These are phyloP conservation scores for Phoxinus dragarum DNA, from an alignment of 2,797 vertebrate genomes.

Conservation along the genomic window DNA sequence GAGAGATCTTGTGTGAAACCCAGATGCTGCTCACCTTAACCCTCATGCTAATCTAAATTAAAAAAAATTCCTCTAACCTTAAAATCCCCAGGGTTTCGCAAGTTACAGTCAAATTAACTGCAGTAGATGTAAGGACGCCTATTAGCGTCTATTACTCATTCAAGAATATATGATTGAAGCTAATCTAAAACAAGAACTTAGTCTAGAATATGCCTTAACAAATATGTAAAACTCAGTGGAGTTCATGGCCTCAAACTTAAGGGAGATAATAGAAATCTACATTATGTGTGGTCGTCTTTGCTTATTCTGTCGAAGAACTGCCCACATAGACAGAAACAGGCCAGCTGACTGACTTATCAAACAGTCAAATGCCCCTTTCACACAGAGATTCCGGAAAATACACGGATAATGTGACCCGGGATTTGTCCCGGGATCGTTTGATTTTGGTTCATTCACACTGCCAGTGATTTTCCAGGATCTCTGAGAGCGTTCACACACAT, in stretches of 20 bases:
- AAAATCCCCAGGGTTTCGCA: slow-evolving; percentile 28
- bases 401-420: no score
- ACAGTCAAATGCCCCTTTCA: no score
- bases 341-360: neutral
- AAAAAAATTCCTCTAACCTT: slow-evolving; percentile 29
- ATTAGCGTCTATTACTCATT: neutral
- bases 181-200: neutral
- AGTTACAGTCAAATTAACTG: slow-evolving; percentile 11
- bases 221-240: neutral
- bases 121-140: neutral
- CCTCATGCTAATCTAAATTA: slow-evolving; percentile 45
- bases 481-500: no score
- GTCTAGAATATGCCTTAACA: neutral
- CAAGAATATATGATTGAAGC: neutral
- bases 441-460: no score
- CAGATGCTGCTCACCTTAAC: slow-evolving; percentile 44
- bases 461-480: no score
- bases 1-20: slow-evolving; percentile 31
- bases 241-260: neutral
- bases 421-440: no score
- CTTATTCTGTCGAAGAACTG: neutral
- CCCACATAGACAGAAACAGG: neutral
- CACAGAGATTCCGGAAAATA: no score
- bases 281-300: neutral
- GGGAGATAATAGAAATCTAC: neutral